Base-by-base conservation (phyloP, 2,888 invertebrate genomes). In the Ephialtes manifestator region DNA sequence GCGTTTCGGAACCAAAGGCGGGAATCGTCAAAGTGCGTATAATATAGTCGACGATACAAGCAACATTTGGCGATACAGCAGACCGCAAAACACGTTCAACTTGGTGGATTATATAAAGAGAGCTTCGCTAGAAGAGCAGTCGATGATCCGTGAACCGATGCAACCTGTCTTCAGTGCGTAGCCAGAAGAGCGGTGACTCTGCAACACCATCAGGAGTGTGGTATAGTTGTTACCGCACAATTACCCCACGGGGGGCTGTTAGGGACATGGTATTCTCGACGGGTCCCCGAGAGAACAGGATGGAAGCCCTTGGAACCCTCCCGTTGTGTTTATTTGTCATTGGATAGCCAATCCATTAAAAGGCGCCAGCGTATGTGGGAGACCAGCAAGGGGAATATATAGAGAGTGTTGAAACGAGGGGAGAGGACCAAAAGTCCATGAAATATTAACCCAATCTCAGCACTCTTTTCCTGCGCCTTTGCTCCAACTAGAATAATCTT, bases 211-310 rank as follows among this genome's bases (percentile, higher is more conserved):
- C 35, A 51, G 13, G 31, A 43, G 20, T 67, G 18, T 8, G 67
- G 63, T 65, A 18, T 63, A 72, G 81, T 88, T 86, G 89, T 90
- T 88, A 88, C 86, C 86, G 83, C 85, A 90, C 89, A 90, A 91
- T 91, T 88, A 90, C 90, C 90, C 91, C 88, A 83, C 81, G 83
- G 91, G 91, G 91, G 89, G 89, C 70, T 84, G 89, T 90, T 90
- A 86, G 85, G 78, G 83, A 80, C 81, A 81, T 71, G 83, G 75
- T 72, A 28, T 39, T 65, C 77, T 48, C 75, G 4, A 13, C 46
- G 75, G 79, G 75, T 70, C n/a, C 67, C 43, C 51, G 55, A 53
- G 63, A 79, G 65, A 80, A 70, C 53, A 51, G 18, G 68, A 68
- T 11, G 46, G 35, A 24, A 55, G 63, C 11, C 43, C 53, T 18